These are phyloP conservation scores for Stenichneumon culpator DNA, from an alignment of 2,888 invertebrate genomes.

Conservation along the genomic window DNA sequence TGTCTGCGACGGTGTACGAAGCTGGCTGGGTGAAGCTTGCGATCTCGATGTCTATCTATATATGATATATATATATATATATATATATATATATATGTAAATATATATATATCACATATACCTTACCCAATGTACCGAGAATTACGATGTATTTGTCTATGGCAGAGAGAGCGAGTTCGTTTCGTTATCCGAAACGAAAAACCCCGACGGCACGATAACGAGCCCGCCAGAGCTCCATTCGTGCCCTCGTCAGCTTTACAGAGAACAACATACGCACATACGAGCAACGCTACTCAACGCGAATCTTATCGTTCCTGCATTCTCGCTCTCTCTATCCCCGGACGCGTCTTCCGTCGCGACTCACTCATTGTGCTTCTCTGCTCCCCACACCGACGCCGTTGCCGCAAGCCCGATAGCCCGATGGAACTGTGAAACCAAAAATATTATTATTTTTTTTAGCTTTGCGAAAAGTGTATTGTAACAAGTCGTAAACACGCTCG, in stretches of 20 bases:
- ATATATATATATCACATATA: neutral
- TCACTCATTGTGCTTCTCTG: slow-evolving; percentile 29
- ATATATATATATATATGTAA: neutral
- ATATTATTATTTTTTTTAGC: neutral
- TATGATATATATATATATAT: neutral
- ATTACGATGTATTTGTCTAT: slow-evolving; percentile 35
- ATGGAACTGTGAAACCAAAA: neutral
- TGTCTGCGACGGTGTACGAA: neutral
- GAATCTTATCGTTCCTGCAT: slow-evolving; percentile 54
- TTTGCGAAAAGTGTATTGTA: neutral
- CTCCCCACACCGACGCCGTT: neutral
- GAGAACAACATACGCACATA: neutral
- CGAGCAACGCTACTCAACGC: slow-evolving; percentile 36
- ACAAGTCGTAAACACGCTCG: neutral
- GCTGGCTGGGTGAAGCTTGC: slow-evolving; percentile 7
- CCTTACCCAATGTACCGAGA: neutral
- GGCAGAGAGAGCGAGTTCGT: neutral
- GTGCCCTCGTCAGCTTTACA: slow-evolving; percentile 28
- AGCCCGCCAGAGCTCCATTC: slow-evolving; percentile 13
- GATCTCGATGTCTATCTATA: neutral
- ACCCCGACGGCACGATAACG: slow-evolving; percentile 36
- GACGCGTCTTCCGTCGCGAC: slow-evolving; percentile 38
- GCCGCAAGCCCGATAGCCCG: neutral
- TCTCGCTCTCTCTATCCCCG: slow-evolving; percentile 8
- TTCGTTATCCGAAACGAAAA: slow-evolving; percentile 35